Conservation (phyloP, 53 echinoderm and acorn worm species). For the Mesocentrotus franciscanus region DNA sequence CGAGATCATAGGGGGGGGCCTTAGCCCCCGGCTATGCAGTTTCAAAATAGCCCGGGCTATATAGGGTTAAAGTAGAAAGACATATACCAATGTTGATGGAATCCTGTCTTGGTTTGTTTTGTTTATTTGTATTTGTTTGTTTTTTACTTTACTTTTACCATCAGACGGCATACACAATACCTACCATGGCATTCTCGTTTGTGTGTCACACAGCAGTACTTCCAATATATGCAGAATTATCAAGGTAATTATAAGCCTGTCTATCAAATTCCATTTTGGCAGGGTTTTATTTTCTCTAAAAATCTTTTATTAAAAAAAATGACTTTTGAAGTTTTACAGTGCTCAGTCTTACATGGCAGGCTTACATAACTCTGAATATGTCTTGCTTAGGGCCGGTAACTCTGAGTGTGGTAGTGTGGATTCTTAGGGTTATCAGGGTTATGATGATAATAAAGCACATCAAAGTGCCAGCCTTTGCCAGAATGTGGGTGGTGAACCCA, state of each 20-base stretch:
- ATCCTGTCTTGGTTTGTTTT: background rate
- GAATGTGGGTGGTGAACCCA: no score
- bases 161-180: slow-evolving; percentile 95
- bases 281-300: background rate
- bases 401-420: no score
- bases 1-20: no score
- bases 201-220: slow-evolving; percentile 98
- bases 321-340: background rate
- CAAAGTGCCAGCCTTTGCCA: no score
- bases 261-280: background rate
- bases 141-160: background rate
- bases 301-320: background rate
- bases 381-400: no score
- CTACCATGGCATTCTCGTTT: slow-evolving; percentile 98
- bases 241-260: slow-evolving; percentile 71
- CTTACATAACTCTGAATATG: no score
- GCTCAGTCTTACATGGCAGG: no score
- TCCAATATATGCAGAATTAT: slow-evolving; percentile 86
- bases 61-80: no score
- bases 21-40: no score
- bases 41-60: no score
- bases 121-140: background rate
- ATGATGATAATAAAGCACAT: no score
- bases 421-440: no score
- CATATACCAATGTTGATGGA: background rate